Evolutionary conservation across 2,888 invertebrate genomes (phyloP).

Genomic region (Parnassius orleans): DNA sequence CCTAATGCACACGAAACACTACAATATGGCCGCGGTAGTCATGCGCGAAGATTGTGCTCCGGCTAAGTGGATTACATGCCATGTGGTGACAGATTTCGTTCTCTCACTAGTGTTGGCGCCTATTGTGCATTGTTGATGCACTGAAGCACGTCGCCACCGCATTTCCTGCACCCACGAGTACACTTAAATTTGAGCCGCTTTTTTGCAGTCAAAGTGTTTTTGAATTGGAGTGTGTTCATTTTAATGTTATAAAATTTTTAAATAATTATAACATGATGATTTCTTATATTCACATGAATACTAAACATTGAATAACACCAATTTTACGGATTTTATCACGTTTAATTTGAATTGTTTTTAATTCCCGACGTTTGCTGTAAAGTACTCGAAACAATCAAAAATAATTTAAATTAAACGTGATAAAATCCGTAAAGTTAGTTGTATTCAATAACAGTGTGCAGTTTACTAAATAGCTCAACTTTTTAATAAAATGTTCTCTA

Average conservation of each 20-base stretch:
- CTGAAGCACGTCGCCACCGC: neutral
- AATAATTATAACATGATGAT: no score
- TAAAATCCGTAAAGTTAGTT: no score
- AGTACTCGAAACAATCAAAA: no score
- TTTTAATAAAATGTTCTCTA: neutral
- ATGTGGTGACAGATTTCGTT: conserved; percentile 19
- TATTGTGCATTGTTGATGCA: neutral
- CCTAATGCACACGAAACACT: neutral
- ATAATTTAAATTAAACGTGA: no score
- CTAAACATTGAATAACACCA: no score
- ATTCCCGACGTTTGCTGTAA: no score
- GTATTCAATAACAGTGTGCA: neutral
- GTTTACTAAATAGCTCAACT: neutral
- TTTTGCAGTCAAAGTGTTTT: neutral
- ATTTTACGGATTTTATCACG: no score
- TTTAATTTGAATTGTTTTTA: no score
- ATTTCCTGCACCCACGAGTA: neutral
- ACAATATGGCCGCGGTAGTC: conserved; percentile 33
- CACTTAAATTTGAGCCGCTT: neutral
- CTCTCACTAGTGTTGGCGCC: neutral
- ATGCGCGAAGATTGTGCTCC: conserved; percentile 30
- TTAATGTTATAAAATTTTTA: no score
- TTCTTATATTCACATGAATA: no score
- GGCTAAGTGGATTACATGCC: conserved; percentile 23
- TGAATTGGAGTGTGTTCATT: no score